A percentile compares a stretch with the other conserved stretches of the same genome.
Conservation (phyloP, 1,140 invertebrate genomes). For the Coboldia fuscipes region DNA sequence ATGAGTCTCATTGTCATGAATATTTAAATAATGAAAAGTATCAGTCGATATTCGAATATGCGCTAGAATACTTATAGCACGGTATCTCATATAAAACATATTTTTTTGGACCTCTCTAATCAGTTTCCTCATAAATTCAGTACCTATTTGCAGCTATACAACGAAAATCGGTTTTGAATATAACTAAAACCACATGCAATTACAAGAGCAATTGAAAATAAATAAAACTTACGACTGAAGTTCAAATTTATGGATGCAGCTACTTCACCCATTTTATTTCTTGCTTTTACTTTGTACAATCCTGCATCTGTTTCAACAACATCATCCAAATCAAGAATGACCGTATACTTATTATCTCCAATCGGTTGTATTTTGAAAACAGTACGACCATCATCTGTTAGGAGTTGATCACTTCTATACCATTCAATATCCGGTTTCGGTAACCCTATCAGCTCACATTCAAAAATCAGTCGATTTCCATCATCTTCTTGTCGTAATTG, state of each 20-base stretch:
- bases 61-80: no score
- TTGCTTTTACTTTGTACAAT: conserved; percentile 93
- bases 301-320: conserved; percentile 91
- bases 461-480: conserved; percentile 85
- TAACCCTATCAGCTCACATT: conserved; percentile 71
- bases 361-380: conserved; percentile 68
- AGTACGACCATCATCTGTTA: conserved; percentile 63
- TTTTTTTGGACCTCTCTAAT: no score
- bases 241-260: conserved; percentile 96
- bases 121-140: no score
- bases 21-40: no score
- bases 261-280: conserved; percentile 94
- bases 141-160: no score
- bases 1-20: no score
- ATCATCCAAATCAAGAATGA: conserved; percentile 82
- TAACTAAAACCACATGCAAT: no score
- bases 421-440: conserved; percentile 82
- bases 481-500: conserved; percentile 88
- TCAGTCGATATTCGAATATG: no score
- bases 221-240: conserved; percentile 77
- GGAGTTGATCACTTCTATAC: conserved; percentile 68
- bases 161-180: no score
- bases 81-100: no score
- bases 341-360: conserved; percentile 67
- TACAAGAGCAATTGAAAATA: neutral